Base-by-base conservation (phyloP, 2,113 vertebrate genomes). In the Lamprotornis superbus region DNA sequence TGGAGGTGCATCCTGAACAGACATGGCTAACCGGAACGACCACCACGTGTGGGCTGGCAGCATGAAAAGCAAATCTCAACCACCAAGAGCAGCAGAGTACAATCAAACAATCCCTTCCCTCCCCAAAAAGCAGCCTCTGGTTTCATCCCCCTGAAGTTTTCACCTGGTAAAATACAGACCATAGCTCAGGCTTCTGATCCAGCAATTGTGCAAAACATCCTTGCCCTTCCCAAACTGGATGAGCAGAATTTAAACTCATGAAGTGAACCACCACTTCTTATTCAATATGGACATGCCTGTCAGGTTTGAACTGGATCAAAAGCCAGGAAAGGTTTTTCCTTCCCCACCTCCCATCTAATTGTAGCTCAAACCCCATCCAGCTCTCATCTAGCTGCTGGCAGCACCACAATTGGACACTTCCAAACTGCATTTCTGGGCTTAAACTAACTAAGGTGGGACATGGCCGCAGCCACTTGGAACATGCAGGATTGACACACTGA, bases 301-400 rank as follows among this genome's bases (percentile, higher is more conserved):
- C 74, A 42, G 80, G 80, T 63, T 81, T 33, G 89, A 79, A 78
- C 69, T 30, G 83, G 74, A 94, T 67, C 75, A 83, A 93, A 93
- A 92, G 49, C 87, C 74, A 92, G 42, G 12, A 52, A 14, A 79
- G 64, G 23, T 10, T 78, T 71, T 27, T 50, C 57, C 33, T 84
- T 78, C 67, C 71, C 79, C 61, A 75, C 50, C 47, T 85, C 30
- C 3, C 64, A 75, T 27, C 73, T 37, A 31, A 14, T 2, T 33
- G 46, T 9, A 47, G 44, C 65, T 91, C 87, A 31, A 39, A 31
- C 20, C 52, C 39, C 19, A 1, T 7, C 37, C 21, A 10, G 47
- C 19, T 77, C n/a, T 80, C 60, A 24, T 7, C 20, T 5, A 19
- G 84, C 68, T 47, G 80, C 75, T 0, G 18, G 56, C 73, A 67